These are phyloP conservation scores for Gila robusta DNA, from an alignment of 2,797 vertebrate genomes.

Conservation along the genomic window DNA sequence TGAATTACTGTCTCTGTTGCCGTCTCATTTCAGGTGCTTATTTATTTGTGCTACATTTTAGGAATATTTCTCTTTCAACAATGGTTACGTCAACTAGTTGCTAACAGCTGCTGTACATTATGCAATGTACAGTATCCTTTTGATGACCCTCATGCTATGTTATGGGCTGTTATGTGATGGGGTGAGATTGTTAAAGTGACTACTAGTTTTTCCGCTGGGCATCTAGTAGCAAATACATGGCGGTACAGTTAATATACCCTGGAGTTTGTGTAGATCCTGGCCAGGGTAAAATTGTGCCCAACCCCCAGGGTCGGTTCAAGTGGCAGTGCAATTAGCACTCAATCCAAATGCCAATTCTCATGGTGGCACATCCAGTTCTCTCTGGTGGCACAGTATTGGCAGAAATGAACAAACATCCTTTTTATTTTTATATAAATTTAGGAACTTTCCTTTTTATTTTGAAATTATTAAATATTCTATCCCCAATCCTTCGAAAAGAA, in stretches of 20 bases:
- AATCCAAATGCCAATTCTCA: conserved; percentile 15
- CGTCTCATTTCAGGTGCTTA: conserved; percentile 38
- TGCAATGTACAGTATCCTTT: background rate
- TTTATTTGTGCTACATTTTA: conserved; percentile 13
- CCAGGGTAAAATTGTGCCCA: conserved; percentile 10
- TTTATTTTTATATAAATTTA: background rate
- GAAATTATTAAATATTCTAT: background rate
- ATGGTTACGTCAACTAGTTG: background rate
- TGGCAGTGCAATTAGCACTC: conserved; percentile 15
- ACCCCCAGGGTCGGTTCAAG: background rate
- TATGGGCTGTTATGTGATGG: background rate
- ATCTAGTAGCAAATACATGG: conserved; percentile 5
- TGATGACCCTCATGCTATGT: background rate
- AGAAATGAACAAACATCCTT: background rate
- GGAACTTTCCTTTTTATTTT: background rate
- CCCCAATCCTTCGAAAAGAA: background rate
- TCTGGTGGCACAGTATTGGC: conserved; percentile 1
- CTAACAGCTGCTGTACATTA: background rate
- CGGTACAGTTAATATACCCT: conserved; percentile 5
- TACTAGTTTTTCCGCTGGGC: background rate
- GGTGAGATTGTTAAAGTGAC: background rate
- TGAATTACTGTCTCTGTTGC: conserved; percentile 12
- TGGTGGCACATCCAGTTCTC: conserved; percentile 24
- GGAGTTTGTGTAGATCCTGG: background rate
- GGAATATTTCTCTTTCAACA: background rate